Evolutionary conservation across 2,888 invertebrate species (phyloP), one percentile per base, ranked within the genome.

Genomic region (Argynnis bischoffii): DNA sequence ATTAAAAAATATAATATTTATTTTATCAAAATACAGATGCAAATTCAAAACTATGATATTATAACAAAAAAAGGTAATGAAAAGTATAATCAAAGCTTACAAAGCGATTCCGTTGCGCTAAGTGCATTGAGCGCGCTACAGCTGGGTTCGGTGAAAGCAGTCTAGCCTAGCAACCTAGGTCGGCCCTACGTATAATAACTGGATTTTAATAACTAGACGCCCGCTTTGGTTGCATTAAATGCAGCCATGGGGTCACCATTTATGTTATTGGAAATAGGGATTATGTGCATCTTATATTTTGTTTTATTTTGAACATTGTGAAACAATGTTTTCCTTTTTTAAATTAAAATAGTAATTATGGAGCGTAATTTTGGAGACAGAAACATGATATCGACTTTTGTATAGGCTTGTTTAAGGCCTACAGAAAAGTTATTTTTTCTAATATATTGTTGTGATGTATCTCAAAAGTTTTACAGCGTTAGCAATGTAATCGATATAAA

Each of bases 201-300:
- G 76, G 77, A 76, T 78, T 77, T 76, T 78, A 77, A 77, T 78
- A 77, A 77, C 77, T 76, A 76, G 77, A 75, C 74, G 72, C 72
- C 74, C 76, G 74, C 74, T 73, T 74, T 56, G 69, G 64, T 53
- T 63, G 61, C 66, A 55, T 57, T 55, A 63, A 66, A 65, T 67
- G 68, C 65, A 63, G 18, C 59, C 63, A 46, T 66, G 53, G 68
- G 70, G 65, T 68, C 63, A 66, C 67, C 65, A 55, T 66, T 66
- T 51, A 41, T 61, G 35, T 41, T 41, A 61, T 31, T 61, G 50
- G 18, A 13, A 53, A 18, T 15, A 8, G 60, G 31, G 13, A 48
- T 60, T 50, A 13, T 55, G 18, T 16, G 13, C 35, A 18, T 50
- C 4, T 21, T 56, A 41, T 41, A 6, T 15, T 26, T 54, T 26